Evolutionary conservation across 2,888 invertebrate species (phyloP).

Genomic region (Baronia brevicornis): DNA sequence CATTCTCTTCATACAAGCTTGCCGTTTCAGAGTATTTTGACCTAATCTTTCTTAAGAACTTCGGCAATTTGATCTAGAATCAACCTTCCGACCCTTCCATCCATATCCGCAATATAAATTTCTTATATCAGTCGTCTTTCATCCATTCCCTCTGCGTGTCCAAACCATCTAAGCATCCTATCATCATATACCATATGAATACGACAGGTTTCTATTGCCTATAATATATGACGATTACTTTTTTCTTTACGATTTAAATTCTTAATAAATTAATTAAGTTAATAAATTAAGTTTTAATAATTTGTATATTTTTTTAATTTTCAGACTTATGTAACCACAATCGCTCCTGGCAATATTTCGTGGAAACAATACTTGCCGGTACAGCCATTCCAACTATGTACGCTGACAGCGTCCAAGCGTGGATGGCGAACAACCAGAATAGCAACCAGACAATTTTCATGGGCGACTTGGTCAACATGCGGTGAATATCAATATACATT

Average conservation of each 20-base stretch:
- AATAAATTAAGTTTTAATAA: neutral
- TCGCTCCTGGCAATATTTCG: constrained; percentile 74
- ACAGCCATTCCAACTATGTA: constrained; percentile 59
- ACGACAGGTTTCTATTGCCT: no score
- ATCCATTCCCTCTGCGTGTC: no score
- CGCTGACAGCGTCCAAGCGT: constrained; percentile 58
- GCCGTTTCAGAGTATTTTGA: no score
- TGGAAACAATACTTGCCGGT: constrained; percentile 62
- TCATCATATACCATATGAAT: no score
- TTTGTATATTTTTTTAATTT: constrained; percentile 8
- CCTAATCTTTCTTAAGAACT: no score
- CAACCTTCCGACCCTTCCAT: no score
- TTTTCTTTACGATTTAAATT: neutral
- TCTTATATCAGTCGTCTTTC: no score
- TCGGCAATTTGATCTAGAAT: no score
- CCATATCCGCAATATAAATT: no score
- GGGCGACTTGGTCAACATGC: constrained; percentile 51
- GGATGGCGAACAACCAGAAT: constrained; percentile 40
- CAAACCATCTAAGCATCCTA: no score
- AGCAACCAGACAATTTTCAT: constrained; percentile 35
- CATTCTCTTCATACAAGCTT: no score
- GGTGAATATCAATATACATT: constrained; percentile 36
- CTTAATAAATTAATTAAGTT: neutral
- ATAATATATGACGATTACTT: no score
- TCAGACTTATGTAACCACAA: constrained; percentile 76